A percentile compares a stretch with the other conserved stretches of the same genome.
Conservation (phyloP, 2,888 invertebrate species). For the Melieria crassipennis region DNA sequence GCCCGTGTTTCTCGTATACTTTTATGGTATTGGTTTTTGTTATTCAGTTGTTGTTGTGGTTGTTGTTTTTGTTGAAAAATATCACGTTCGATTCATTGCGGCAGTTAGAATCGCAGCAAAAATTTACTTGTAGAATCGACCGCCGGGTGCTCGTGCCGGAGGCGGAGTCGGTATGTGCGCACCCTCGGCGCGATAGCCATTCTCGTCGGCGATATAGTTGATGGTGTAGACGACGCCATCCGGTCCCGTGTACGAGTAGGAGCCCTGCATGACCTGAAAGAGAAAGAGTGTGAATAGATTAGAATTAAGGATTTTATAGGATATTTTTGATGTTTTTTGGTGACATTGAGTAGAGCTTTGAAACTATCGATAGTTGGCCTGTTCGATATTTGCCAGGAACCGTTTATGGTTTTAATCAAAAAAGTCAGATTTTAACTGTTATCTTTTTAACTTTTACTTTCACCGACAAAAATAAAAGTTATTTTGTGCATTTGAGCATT, state of each 20-base stretch:
- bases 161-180: conserved; percentile 67
- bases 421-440: too few species aligned
- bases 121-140: conserved; percentile 58
- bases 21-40: too few species aligned
- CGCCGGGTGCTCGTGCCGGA: conserved; percentile 55
- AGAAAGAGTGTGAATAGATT: background rate
- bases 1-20: background rate
- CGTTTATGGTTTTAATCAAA: too few species aligned
- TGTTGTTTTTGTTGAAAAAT: conserved; percentile 17
- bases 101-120: background rate
- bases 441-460: too few species aligned
- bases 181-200: conserved; percentile 67
- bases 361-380: too few species aligned
- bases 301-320: too few species aligned
- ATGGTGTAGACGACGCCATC: conserved; percentile 70
- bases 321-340: too few species aligned
- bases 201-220: conserved; percentile 67
- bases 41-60: background rate
- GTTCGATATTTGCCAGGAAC: too few species aligned
- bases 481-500: too few species aligned
- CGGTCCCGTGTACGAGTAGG: conserved; percentile 70
- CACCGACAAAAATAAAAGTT: too few species aligned
- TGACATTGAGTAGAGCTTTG: too few species aligned
- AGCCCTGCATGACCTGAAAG: conserved; percentile 69
- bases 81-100: conserved; percentile 15